Evolutionary conservation across 2,113 vertebrate genomes (phyloP), one percentile per base, ranked within the genome.

Genomic region (Tylochromis polylepis): DNA sequence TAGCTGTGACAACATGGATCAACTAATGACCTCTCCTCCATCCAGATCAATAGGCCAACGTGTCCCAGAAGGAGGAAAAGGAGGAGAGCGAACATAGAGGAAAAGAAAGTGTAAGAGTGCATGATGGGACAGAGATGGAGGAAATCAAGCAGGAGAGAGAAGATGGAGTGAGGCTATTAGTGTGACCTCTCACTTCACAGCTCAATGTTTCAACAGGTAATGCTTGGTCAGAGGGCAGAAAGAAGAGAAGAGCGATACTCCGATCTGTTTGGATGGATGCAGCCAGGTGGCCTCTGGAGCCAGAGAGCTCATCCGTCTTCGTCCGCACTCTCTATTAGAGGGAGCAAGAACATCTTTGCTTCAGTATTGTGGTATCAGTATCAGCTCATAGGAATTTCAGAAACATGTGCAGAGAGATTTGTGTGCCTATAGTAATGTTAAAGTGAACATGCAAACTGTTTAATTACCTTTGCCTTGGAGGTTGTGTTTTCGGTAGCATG

Each of bases 21-120:
- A 85, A 60, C 82, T 89, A 87, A 94, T 59, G 83, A 88, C 91
- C 88, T 55, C 60, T 65, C 46, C 82, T 87, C 2, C 57, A 51
- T 29, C 59, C 78, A 38, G 83, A 95, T 95, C 93, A 93, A 94
- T 93, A 89, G 87, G 92, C 92, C 91, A 90, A 82, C 89, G 88
- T 86, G 85, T 87, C 86, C 85, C 3, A 43, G 70, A 79, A 51
- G 56, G 62, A 70, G 53, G 60, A 65, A 65, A 65, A 38, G 43
- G 56, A 82, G 49, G 31, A 67, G 29, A 43, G 62, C 58, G 36
- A 82, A 81, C 24, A 43, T 29, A 62, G 43, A 83, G 70, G 31
- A 51, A 38, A 53, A 82, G 49, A 87, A 62, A 20, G 38, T n/a
- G 60, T 29, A 15, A 53, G 72, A 79, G 84, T 22, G 83, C 24